phyloP scores from a whole-genome alignment of 2,113 vertebrate species.

The Aix galericulata region DNA sequence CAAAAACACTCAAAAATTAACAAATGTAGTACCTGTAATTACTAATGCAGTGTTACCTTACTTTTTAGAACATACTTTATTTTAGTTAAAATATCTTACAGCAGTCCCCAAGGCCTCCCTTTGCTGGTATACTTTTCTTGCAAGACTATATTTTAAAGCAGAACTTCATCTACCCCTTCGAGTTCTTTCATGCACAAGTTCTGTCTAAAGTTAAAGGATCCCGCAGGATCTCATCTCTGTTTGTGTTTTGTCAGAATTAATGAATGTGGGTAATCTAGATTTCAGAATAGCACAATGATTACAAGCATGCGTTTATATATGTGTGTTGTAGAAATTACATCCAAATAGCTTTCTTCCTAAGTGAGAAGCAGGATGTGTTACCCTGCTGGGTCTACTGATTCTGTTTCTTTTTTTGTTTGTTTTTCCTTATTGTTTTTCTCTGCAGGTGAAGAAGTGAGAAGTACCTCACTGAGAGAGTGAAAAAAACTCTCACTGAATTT shows the following conservation, averaged over 20 bases:
- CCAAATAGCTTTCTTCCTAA: background rate
- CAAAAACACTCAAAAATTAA: background rate
- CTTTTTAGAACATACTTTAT: background rate
- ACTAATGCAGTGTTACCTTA: background rate
- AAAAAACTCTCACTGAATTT: background rate
- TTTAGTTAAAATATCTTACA: background rate
- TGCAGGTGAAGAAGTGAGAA: slow-evolving; percentile 42
- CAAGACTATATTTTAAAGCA: background rate
- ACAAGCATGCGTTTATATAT: background rate
- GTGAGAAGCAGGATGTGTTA: background rate
- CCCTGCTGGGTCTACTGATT: background rate
- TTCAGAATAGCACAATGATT: background rate
- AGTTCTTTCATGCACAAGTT: background rate
- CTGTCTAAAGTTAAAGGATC: background rate
- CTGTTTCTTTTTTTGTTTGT: background rate
- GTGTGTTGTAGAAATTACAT: background rate
- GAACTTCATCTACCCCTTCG: background rate
- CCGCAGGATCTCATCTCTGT: background rate
- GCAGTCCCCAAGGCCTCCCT: background rate
- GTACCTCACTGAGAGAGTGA: background rate
- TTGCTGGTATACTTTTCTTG: background rate
- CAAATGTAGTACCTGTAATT: background rate
- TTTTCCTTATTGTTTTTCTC: slow-evolving; percentile 12
- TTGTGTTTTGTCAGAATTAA: background rate
- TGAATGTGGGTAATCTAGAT: background rate